Base-by-base conservation (phyloP, 30 jellyfish, hydroid and myxozoan species). In the Pelagia noctiluca region DNA sequence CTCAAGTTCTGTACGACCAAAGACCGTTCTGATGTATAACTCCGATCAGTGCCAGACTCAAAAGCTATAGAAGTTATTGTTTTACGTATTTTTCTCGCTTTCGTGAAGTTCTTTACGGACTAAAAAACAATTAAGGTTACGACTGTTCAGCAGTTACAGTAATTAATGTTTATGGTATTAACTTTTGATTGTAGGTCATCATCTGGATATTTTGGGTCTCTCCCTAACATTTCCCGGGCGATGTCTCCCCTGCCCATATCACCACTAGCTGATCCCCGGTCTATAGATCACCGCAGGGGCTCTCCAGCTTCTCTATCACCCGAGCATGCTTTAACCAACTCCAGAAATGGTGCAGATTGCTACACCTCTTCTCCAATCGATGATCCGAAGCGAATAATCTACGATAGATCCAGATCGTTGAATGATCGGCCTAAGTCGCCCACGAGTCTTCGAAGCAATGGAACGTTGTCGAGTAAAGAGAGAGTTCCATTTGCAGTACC, bases 171-270 rank as follows among this genome's bases (percentile, higher is more conserved):
- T n/a, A n/a, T n/a, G n/a, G n/a, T n/a, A n/a, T n/a, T n/a, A n/a
- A n/a, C n/a, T n/a, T n/a, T n/a, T n/a, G n/a, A n/a, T n/a, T n/a
- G n/a, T n/a, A n/a, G 91, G 19, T 80, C 91, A 11, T 80, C 91
- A 7, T 80, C 91, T 1, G 91, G 91, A 4, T 80, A 80, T 71
- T 80, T 80, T 23, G 91, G 91, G 35, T 80, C 91, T 1, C 38
- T 80, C 1, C 91, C 91, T 0, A 80, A 80, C 47, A 63, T 80
- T 8, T 83, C 84, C 0, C 74, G 36, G 28, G 52, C 68, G 62
- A 32, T 57, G 24, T 65, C 91, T 12, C 91, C 91, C 19, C 46
- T 80, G 54, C 91, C 91, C 16, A 30, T 48, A 47, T 80, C 91
- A 22, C 91, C 91, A 0, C 77, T 80, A 18, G 91, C 77, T 1